phyloP scores from a whole-genome alignment of 2,113 vertebrate species.

The Muntiacus muntjak region DNA sequence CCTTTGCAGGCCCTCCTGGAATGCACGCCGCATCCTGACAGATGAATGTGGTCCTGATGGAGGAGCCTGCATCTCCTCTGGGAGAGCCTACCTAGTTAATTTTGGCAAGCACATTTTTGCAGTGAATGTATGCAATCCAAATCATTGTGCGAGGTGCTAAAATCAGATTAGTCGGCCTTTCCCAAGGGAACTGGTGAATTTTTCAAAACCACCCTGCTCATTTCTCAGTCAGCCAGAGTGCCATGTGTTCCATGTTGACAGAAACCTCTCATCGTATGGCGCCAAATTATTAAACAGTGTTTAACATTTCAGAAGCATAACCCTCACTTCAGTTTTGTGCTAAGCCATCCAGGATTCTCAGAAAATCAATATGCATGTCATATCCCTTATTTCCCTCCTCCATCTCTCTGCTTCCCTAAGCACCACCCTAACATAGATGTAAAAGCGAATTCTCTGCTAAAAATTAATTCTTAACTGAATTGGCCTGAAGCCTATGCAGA shows the following conservation, averaged over 20 bases:
- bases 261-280: not conserved
- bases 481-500: not conserved
- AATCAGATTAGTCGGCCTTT: conserved; percentile 51
- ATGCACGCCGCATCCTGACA: not conserved
- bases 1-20: not conserved
- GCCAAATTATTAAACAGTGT: conserved; percentile 56
- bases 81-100: conserved; percentile 33
- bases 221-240: conserved; percentile 47
- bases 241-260: not conserved
- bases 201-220: conserved; percentile 35
- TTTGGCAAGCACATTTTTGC: conserved; percentile 13
- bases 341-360: not conserved
- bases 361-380: not conserved
- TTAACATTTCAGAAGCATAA: conserved; percentile 51
- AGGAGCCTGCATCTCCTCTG: not conserved
- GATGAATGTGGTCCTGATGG: not conserved
- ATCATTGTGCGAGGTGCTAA: conserved; percentile 42
- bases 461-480: not conserved
- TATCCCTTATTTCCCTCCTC: not conserved
- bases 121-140: conserved; percentile 37
- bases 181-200: conserved; percentile 46
- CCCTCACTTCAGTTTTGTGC: not conserved
- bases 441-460: not conserved
- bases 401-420: not conserved
- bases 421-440: not conserved